Evolutionary conservation across 2,888 invertebrate genomes (phyloP), one percentile per base, ranked within the genome.

Genomic region (Hypomecis punctinalis): DNA sequence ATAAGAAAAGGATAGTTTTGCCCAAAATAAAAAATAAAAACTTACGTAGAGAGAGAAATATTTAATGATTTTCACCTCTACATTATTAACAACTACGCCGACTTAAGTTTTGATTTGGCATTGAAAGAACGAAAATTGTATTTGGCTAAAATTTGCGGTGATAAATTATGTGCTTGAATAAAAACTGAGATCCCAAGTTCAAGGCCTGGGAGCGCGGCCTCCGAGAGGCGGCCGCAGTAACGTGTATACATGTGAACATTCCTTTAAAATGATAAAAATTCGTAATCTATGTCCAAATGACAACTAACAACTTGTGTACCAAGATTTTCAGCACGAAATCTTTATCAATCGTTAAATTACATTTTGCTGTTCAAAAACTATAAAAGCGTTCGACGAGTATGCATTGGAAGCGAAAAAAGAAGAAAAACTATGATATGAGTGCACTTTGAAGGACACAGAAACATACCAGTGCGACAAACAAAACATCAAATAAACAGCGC

Each of bases 401-500:
- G 88, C 87, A 82, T 78, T 61, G 77, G 68, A 85, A 89, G 88
- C 88, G 74, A 88, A 73, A 79, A 79, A 79, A 82, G 81, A 79
- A 77, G 77, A 76, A 81, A 80, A 77, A 82, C 82, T 91, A 91
- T 91, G 90, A 91, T 88, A 86, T 91, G 81, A 84, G 90, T 92
- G 92, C 90, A 87, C 82, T 68, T 73, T 83, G 87, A 89, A 91
- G 90, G 90, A 90, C 90, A 89, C 68, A 85, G 86, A 86, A 82
- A 73, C 91, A 89, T 91, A 89, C 91, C 75, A 55, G 79, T 81
- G 81, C 79, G 73, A 66, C 59, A 75, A 73, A 70, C 70, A 72
- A 60, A 74, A 64, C 72, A 76, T 68, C 58, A 56, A 74, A 63
- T 63, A 66, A 68, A 70, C 71, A 61, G 61, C 49, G 13, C 76